A percentile compares a stretch with the other conserved stretches of the same genome.
These are phyloP conservation scores for Yponomeuta cagnagella DNA, from an alignment of 2,888 invertebrate genomes.

Conservation along the genomic window DNA sequence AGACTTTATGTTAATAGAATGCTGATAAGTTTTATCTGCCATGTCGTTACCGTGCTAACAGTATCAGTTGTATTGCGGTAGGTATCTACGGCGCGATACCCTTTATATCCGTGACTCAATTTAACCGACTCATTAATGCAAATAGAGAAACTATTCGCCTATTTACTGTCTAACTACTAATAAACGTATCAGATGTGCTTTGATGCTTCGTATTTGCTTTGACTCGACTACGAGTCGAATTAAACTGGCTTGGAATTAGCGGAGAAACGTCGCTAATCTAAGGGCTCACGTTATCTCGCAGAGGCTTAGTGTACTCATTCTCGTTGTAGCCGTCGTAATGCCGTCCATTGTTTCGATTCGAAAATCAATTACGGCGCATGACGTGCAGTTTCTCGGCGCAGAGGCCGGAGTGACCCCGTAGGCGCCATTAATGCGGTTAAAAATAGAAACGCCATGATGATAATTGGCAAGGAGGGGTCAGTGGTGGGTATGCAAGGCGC, in stretches of 20 bases:
- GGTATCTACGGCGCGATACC: not conserved
- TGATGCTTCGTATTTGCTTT: conserved; percentile 9
- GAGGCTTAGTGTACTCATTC: not conserved
- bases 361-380: conserved; percentile 10
- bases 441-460: conserved; percentile 53
- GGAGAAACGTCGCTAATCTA: conserved; percentile 1
- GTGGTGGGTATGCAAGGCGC: conserved; percentile 22
- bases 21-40: not conserved
- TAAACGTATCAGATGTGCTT: conserved; percentile 12
- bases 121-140: conserved; percentile 31
- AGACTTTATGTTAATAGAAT: not conserved
- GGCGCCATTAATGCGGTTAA: conserved; percentile 40
- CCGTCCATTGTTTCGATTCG: conserved; percentile 4
- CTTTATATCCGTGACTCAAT: conserved; percentile 10
- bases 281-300: not conserved
- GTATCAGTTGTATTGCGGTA: not conserved
- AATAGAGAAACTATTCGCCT: conserved; percentile 27
- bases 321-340: not conserved
- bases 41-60: not conserved
- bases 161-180: conserved; percentile 23
- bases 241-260: conserved; percentile 4
- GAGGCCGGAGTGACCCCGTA: conserved; percentile 14
- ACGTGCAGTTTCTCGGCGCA: conserved; percentile 10
- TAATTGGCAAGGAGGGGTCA: conserved; percentile 45
- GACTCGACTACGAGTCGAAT: conserved; percentile 1